Base-by-base conservation (phyloP, 2,888 invertebrate genomes). In the Hoplodrina ambigua region DNA sequence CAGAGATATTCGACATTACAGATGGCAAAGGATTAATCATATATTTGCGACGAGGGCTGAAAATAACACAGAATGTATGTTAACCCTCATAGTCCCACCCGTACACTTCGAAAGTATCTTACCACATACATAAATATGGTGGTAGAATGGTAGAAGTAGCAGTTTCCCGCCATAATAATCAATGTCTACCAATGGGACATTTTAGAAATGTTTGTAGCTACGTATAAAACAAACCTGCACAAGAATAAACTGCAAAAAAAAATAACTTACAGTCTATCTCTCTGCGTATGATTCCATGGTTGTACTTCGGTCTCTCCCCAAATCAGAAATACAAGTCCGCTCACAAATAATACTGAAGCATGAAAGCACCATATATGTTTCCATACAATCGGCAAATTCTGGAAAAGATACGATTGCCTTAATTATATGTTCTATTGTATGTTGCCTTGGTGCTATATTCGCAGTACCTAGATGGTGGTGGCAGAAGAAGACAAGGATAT, bases 311-410 rank as follows among this genome's bases (percentile, higher is more conserved):
- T 93, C 71, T 95, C 92, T 33, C 95, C 95, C 92, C 94, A 94
- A 69, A 94, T 84, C 33, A 96, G 75, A 83, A 95, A 95, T 37
- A 91, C 75, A 10, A 92, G 50, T 49, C 96, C 96, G 75, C 92
- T 92, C 30, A 91, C n/a, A 44, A 92, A 87, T 53, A 95, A 77
- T 19, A 95, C 75, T 19, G 87, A 73, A 4, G 92, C 95, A 72
- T 96, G 95, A 82, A 93, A 94, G 77, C 94, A 94, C 95, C 95
- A 95, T 69, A 95, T 92, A 76, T 94, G 89, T 77, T 93, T 94
- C 96, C 95, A 96, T 64, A 92, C 88, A 17, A 67, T 44, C 10
- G 88, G 84, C 17, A 88, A 82, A 79, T 92, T 92, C 95, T 95
- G 81, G 63, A 89, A 86, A 20, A 65, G 15, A 46, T 46, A 25